These are phyloP conservation scores for Strigamia transsilvanica DNA, from an alignment of 2,888 invertebrate genomes.

Conservation along the genomic window DNA sequence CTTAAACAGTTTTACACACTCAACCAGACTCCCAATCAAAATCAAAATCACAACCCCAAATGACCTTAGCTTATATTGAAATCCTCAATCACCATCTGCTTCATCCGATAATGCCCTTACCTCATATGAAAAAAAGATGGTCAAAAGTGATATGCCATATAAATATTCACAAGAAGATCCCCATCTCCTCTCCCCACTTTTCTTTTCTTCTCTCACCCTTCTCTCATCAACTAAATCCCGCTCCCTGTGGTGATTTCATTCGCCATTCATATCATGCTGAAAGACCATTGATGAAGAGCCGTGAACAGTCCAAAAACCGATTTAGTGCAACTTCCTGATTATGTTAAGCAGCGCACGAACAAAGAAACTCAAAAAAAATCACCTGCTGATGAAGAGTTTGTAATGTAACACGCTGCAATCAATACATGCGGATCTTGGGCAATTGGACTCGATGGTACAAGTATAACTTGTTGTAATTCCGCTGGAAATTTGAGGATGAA, in stretches of 20 bases:
- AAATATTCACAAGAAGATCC: slow-evolving; percentile 14
- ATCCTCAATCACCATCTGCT: slow-evolving; percentile 6
- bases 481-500: too few species aligned
- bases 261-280: slow-evolving; percentile 40
- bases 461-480: too few species aligned
- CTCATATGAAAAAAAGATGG: not conserved
- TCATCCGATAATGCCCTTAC: slow-evolving; percentile 2
- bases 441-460: too few species aligned
- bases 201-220: slow-evolving; percentile 40
- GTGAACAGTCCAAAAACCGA: not conserved
- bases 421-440: too few species aligned
- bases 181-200: slow-evolving; percentile 1
- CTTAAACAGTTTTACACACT: not conserved
- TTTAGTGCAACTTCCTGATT: slow-evolving; percentile 18
- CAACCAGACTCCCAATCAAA: not conserved
- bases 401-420: too few species aligned
- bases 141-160: slow-evolving; percentile 5
- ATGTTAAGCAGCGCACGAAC: not conserved
- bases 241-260: slow-evolving; percentile 15
- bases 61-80: not conserved
- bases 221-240: slow-evolving; percentile 40
- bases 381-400: not conserved
- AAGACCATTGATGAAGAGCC: not conserved
- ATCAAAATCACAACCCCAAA: not conserved
- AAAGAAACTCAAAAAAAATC: not conserved